These are phyloP conservation scores for Panagrolaimus sp. DNA, from an alignment of 1,140 invertebrate species.

Conservation along the genomic window DNA sequence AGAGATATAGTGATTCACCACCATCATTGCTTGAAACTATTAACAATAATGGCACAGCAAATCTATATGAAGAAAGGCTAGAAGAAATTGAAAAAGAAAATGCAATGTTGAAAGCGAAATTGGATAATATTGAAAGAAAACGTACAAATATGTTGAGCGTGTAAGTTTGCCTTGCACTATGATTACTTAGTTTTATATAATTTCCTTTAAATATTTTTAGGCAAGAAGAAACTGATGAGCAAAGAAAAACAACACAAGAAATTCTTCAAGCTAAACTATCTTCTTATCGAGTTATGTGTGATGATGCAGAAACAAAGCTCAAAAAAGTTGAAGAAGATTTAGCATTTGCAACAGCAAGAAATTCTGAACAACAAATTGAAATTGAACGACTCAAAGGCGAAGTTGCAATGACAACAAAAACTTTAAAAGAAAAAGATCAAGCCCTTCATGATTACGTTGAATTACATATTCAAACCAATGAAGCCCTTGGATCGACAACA, in stretches of 20 bases:
- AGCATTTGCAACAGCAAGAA: background rate
- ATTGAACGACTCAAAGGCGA: background rate
- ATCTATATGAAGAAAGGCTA: background rate
- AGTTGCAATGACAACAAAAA: background rate
- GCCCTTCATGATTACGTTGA: background rate
- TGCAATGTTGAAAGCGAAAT: constrained; percentile 1
- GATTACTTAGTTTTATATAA: too few species aligned
- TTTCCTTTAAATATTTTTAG: background rate
- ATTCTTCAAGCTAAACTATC: background rate
- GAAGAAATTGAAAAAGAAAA: constrained; percentile 9
- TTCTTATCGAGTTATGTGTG: background rate
- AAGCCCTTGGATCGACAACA: background rate
- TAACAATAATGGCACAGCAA: background rate
- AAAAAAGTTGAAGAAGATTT: background rate
- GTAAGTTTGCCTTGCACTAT: too few species aligned
- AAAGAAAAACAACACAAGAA: background rate
- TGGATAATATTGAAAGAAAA: constrained; percentile 7
- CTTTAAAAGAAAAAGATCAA: constrained; percentile 1
- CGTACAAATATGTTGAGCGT: background rate
- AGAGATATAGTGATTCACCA: background rate
- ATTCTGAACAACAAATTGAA: background rate
- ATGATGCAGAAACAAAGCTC: background rate
- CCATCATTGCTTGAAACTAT: background rate
- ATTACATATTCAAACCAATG: constrained; percentile 9
- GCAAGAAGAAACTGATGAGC: constrained; percentile 2